Evolutionary conservation across 1,140 invertebrate species (phyloP), one percentile per base, ranked within the genome.

Genomic region (Himalopsyche phryganea): DNA sequence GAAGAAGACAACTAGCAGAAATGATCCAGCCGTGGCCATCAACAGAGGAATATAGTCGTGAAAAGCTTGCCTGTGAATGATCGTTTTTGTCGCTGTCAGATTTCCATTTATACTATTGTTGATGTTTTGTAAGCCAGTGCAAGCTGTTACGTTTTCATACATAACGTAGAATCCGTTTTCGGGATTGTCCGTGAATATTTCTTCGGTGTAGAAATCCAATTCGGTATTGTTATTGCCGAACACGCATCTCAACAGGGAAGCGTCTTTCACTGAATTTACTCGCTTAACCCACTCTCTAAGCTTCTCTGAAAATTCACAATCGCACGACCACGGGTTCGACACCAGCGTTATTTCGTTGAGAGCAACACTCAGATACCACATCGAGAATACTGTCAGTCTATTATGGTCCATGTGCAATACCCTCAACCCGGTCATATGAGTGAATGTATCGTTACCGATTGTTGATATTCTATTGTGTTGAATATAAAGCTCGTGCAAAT

Each of bases 301-400:
- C 68, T 84, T 81, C 67, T 87, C 85, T 6, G 88, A 82, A 68
- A 90, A 92, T 61, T 89, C 85, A 75, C 93, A 95, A 53, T 91
- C 86, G 71, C 93, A 95, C 20, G 85, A 87, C 91, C 91, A 96
- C 2, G 89, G 89, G 72, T 95, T 96, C 4, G 80, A 82, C 0
- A 87, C 81, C 23, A 95, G 71, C 0, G 81, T 85, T 50, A 93
- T 71, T 66, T 86, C 83, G 18, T 77, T 83, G 38, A 94, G 76
- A 5, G 82, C 77, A 0, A 79, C 72, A 50, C 85, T 83, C 64
- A 92, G 72, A 63, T 86, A 81, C 90, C 90, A 94, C 6, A 93
- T 81, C 17, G 87, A 79, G 63, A 91, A 85, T 6, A 80, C 83
- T 13, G 79, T 81, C 20, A 96, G 78, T 48, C 81, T 78, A 71